Conservation (phyloP, 2,113 vertebrate genomes). For the Heliornis fulica region DNA sequence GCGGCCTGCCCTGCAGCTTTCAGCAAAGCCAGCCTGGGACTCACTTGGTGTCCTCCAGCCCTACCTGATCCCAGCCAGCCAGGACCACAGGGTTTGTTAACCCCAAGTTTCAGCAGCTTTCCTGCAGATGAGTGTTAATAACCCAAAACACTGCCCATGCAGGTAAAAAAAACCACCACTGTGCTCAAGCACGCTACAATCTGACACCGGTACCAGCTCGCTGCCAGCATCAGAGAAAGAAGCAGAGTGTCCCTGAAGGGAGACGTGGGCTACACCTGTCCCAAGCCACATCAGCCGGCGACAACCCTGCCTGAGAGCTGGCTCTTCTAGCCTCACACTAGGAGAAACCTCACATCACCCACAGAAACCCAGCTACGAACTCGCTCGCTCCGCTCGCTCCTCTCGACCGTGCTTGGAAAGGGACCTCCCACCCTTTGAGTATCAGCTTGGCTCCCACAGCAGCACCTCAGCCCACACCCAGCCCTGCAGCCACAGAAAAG, state of each 20-base stretch:
- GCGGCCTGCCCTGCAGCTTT: neutral
- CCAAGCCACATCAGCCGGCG: fast-evolving
- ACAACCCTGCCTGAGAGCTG: neutral
- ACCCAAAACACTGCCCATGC: neutral
- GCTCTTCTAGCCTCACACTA: neutral
- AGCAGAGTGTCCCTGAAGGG: fast-evolving
- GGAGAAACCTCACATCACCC: neutral
- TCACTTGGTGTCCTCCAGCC: neutral
- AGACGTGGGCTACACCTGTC: neutral
- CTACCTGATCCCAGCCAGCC: neutral
- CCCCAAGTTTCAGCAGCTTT: neutral
- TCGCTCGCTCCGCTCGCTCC: no score
- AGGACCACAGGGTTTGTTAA: neutral
- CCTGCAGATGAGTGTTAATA: neutral
- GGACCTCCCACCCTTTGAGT: neutral
- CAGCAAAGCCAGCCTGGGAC: neutral
- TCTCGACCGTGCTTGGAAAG: neutral
- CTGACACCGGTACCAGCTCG: fast-evolving
- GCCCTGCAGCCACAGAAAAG: neutral
- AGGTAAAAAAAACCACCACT: neutral
- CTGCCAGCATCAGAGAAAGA: neutral
- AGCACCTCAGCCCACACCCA: neutral
- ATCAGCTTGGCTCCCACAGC: neutral
- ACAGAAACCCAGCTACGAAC: neutral
- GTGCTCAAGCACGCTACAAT: fast-evolving